A percentile compares a stretch with the other conserved stretches of the same genome.
phyloP scores from a whole-genome alignment of 2,797 vertebrate species.

The Tragelaphus oryx region DNA sequence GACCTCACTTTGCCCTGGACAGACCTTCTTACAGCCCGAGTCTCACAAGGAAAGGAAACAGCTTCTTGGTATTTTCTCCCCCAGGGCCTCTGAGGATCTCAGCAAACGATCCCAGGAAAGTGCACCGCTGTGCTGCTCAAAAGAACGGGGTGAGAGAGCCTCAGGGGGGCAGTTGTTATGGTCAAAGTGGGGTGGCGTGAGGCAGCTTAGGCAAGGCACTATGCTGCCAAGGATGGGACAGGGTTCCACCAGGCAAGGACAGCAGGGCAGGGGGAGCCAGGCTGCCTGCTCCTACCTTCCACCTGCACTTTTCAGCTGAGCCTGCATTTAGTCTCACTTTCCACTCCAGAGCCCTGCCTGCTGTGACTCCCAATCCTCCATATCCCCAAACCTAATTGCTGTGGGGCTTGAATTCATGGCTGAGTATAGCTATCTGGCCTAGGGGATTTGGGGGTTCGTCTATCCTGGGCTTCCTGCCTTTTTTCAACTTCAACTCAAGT shows the following conservation, averaged over 20 bases:
- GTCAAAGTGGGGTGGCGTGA: not conserved
- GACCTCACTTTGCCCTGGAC: not conserved
- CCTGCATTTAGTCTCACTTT: not conserved
- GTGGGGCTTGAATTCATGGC: not conserved
- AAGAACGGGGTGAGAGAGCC: not conserved
- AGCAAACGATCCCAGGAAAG: not conserved
- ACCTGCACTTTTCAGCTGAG: not conserved
- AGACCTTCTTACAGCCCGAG: not conserved
- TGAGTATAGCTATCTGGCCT: not conserved
- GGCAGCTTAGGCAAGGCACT: not conserved
- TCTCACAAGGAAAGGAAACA: not conserved
- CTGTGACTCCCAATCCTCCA: not conserved
- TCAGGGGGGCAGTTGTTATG: not conserved
- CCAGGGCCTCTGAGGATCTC: not conserved
- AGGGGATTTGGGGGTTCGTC: not conserved
- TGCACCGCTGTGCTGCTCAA: not conserved
- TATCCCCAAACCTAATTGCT: not conserved
- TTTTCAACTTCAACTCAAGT: not conserved
- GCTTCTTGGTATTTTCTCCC: not conserved
- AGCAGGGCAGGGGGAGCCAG: not conserved
- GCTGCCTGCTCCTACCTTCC: not conserved
- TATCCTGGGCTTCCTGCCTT: not conserved
- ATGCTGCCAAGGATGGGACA: not conserved
- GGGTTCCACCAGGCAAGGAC: not conserved
- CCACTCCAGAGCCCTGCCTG: not conserved